These are phyloP conservation scores for Meteorus cinctellus DNA, from an alignment of 2,888 invertebrate species.

Conservation along the genomic window DNA sequence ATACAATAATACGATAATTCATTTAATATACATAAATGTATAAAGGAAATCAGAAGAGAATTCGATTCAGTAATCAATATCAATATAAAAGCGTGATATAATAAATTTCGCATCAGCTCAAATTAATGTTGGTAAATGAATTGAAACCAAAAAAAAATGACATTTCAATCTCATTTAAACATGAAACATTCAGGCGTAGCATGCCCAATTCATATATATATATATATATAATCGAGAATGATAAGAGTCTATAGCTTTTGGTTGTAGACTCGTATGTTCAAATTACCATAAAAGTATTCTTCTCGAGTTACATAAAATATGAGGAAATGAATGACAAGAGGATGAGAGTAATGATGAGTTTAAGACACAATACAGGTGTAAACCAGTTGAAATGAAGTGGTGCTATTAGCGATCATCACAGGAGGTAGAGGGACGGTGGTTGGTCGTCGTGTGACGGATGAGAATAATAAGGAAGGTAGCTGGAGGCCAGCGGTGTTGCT, in stretches of 20 bases:
- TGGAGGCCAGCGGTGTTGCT: constrained; percentile 34
- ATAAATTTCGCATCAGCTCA: background rate
- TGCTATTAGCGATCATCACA: constrained; percentile 64
- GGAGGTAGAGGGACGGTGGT: constrained; percentile 50
- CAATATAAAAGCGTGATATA: background rate
- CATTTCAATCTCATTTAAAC: too few species aligned
- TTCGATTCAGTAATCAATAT: background rate
- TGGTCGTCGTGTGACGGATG: constrained; percentile 41
- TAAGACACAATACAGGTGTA: constrained; percentile 62
- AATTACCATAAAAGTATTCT: background rate
- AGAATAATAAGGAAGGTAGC: constrained; percentile 50
- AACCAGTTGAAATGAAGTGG: constrained; percentile 66
- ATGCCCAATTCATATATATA: too few species aligned
- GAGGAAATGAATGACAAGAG: background rate
- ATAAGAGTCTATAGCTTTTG: too few species aligned
- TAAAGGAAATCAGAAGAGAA: background rate
- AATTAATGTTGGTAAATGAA: too few species aligned
- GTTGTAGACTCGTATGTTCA: too few species aligned
- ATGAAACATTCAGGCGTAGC: too few species aligned
- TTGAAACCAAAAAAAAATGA: too few species aligned
- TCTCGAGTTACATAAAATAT: background rate
- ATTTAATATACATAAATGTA: background rate
- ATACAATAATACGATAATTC: constrained; percentile 31
- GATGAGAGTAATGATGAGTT: background rate
- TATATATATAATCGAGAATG: background rate